Evolutionary conservation across 2,113 vertebrate genomes (phyloP).

Genomic region (Spermophilus dauricus): DNA sequence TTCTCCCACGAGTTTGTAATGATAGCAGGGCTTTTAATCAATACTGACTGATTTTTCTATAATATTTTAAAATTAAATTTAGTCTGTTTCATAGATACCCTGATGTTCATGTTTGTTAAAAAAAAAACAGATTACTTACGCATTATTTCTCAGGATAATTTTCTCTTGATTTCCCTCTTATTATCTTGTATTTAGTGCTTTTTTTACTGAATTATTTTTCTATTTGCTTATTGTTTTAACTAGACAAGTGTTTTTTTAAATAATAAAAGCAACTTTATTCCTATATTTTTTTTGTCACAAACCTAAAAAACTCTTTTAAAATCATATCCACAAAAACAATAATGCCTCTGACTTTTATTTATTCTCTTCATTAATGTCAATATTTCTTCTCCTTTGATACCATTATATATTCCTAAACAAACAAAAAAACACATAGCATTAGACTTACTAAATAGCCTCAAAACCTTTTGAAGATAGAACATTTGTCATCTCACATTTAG

Average conservation of each 20-base stretch:
- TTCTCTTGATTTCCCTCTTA: conserved; percentile 13
- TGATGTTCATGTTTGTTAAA: not conserved
- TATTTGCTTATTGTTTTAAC: not conserved
- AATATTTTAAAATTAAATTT: not conserved
- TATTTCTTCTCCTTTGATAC: not conserved
- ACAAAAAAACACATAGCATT: not conserved
- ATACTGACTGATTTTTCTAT: not conserved
- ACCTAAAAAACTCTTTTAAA: not conserved
- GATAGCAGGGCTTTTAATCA: conserved; percentile 21
- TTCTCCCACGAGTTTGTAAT: not conserved
- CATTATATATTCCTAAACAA: not conserved
- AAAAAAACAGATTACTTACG: not conserved
- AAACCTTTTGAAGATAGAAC: not conserved
- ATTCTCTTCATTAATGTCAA: not conserved
- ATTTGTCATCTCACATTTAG: not conserved
- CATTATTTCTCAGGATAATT: not conserved
- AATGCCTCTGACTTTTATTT: not conserved
- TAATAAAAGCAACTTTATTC: not conserved
- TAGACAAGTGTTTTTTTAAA: not conserved
- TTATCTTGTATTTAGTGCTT: not conserved
- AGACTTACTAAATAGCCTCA: not conserved
- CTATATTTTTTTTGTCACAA: not conserved
- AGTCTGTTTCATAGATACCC: not conserved
- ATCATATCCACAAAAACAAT: not conserved
- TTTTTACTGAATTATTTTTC: not conserved